Conservation (phyloP, 2,888 invertebrate species). For the Nycteola revayana region DNA sequence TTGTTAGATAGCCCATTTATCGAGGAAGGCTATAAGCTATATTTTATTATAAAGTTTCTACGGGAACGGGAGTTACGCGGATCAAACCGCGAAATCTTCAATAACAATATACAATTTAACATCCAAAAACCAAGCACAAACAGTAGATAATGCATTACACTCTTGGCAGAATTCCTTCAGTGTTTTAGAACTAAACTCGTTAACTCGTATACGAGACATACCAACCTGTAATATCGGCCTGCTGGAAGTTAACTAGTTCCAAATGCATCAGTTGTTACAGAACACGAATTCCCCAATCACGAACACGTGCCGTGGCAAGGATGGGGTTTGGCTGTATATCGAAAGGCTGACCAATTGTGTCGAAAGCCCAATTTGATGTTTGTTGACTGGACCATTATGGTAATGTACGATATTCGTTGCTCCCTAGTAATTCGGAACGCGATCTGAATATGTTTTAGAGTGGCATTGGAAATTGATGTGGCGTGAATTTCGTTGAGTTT, state of each 20-base stretch:
- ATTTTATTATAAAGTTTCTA: too few species aligned
- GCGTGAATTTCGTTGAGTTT: neutral
- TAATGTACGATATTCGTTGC: constrained; percentile 14
- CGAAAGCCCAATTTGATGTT: constrained; percentile 13
- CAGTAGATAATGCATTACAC: too few species aligned
- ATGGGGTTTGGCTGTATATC: constrained; percentile 4
- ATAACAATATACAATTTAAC: too few species aligned
- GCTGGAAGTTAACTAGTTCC: neutral
- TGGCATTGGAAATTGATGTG: constrained; percentile 1
- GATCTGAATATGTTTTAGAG: constrained; percentile 15
- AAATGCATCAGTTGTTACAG: neutral
- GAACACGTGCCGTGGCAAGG: neutral
- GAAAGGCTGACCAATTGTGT: constrained; percentile 17
- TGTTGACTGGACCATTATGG: constrained; percentile 18
- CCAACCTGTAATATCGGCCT: too few species aligned
- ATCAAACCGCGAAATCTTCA: too few species aligned
- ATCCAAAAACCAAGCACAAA: too few species aligned
- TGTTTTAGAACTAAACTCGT: too few species aligned
- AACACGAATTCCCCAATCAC: neutral
- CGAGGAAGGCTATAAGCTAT: too few species aligned
- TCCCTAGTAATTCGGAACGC: constrained; percentile 12
- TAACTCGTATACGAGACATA: too few species aligned
- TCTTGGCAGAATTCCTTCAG: too few species aligned
- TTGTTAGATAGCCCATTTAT: too few species aligned
- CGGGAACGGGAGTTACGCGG: too few species aligned